Evolutionary conservation across 2,888 invertebrate genomes (phyloP).

Genomic region (Stomorhina lunata): DNA sequence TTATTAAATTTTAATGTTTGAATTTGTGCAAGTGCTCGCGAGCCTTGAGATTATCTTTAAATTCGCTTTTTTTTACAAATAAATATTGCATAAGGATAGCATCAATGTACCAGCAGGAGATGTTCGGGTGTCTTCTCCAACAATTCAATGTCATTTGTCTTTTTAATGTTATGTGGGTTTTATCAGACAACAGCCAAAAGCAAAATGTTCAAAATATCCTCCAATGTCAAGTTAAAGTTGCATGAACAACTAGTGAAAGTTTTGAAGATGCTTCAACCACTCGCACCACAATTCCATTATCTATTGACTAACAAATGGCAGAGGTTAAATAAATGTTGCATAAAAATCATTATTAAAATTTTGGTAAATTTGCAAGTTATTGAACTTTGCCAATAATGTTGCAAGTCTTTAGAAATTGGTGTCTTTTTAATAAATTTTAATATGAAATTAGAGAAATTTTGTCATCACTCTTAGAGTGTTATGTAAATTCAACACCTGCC

Average conservation of each 20-base stretch:
- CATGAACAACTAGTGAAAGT: slow-evolving; percentile 50
- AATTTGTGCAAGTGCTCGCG: slow-evolving; percentile 16
- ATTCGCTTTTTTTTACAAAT: not conserved
- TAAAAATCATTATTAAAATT: slow-evolving; percentile 31
- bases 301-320: slow-evolving; percentile 22
- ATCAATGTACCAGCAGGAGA: slow-evolving; percentile 15
- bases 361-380: slow-evolving; percentile 33
- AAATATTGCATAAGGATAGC: slow-evolving; percentile 51
- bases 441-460: slow-evolving; percentile 7
- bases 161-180: slow-evolving; percentile 11
- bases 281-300: not conserved
- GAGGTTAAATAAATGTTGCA: slow-evolving; percentile 56
- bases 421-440: not conserved
- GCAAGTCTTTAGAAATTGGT: not conserved
- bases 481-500: not conserved
- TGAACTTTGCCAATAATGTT: slow-evolving; percentile 24
- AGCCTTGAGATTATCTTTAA: slow-evolving; percentile 41
- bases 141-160: slow-evolving; percentile 7
- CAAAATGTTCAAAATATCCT: slow-evolving; percentile 12
- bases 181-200: not conserved
- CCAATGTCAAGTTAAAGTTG: slow-evolving; percentile 42
- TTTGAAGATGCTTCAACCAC: slow-evolving; percentile 50
- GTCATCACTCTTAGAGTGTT: not conserved
- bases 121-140: not conserved
- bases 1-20: not conserved